Base-by-base conservation (phyloP, 2,113 vertebrate genomes). In the Phyllopteryx taeniolatus region DNA sequence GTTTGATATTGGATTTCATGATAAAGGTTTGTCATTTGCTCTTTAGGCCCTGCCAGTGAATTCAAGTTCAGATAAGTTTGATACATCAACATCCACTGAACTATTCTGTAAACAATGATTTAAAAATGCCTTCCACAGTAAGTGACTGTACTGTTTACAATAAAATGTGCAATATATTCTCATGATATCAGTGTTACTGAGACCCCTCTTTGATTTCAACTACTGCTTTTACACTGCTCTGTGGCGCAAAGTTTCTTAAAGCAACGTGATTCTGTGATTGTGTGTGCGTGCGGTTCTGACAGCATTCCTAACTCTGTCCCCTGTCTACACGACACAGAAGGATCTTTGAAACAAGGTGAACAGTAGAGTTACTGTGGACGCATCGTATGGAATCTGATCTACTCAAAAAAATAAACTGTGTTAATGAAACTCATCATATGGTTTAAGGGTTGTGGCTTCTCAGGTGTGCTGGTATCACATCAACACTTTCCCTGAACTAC, bases 351-450 rank as follows among this genome's bases (percentile, higher is more conserved):
- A 46, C 47, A 68, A 68, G 69, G 54, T 56, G 75, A 79, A 86
- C 80, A 80, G 76, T 75, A 13, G 0, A 77, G 76, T 64, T 70
- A 85, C 80, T 83, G 80, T 82, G 75, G 61, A 49, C 33, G 71
- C 31, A 76, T 81, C 68, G 78, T 49, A 74, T 81, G 85, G 76
- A 91, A 87, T 79, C 75, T 74, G 81, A 88, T 90, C 83, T 83
- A 78, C 72, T 76, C 11, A 65, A 65, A 69, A 73, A 79, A 73
- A 79, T 75, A 71, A 80, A 74, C 66, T 66, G 78, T 79, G 70
- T 80, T 81, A 83, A 86, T 85, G 66, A 75, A 76, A 85, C 86
- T 76, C 33, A 66, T 68, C 73, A 75, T 53, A 20, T 72, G 75
- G 76, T 75, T 77, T 72, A 84, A 82, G 70, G 79, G 78, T 80